Base-by-base conservation (phyloP, 1,140 invertebrate species). In the Saccostrea cuccullata region DNA sequence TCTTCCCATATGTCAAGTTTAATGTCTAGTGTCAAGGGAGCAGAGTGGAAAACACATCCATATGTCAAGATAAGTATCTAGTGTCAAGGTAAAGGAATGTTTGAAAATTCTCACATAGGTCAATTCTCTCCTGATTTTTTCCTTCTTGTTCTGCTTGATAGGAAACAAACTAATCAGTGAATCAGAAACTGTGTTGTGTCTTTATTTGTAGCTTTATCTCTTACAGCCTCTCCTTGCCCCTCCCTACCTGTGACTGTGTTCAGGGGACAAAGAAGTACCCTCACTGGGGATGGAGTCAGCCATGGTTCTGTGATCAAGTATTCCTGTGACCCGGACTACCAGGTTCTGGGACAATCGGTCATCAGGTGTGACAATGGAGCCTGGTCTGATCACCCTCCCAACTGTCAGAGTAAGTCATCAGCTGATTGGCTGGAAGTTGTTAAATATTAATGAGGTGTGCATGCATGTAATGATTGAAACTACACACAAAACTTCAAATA, bases 391-490 rank as follows among this genome's bases (percentile, higher is more conserved):
- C 36, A 20, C 23, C 17, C 77, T 13, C 90, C 90, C 9, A 58
- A 60, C 15, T 91, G 90, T 91, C 77, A 83, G 56, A 85, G 90
- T 91, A 90, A 23, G 88, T 87, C 17, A 60, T 87, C 17, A 60
- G 47, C 9, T 47, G 47, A 47, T 47, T 47, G 47, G 47, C 47
- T 47, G 47, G 6, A 47, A 47, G 47, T 47, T 47, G 1, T 47
- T 47, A 47, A 2, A 47, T 2, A 2, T 47, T 47, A 5, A 5
- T 47, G 47, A 47, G 47, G 5, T 47, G 47, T 47, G 47, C 47
- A 47, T 47, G 47, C 47, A 47, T 47, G 47, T 47, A 47, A 6
- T 8, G 47, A 47, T 47, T 47, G 9, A 47, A 47, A 47, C 47
- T 0, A 47, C 47, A 47, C 6, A 47, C 6, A 47, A 47, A 9